A percentile compares a stretch with the other conserved stretches of the same genome.
Conservation (phyloP, 1,140 invertebrate species). For the Gyrodactylus bullatarudis region DNA sequence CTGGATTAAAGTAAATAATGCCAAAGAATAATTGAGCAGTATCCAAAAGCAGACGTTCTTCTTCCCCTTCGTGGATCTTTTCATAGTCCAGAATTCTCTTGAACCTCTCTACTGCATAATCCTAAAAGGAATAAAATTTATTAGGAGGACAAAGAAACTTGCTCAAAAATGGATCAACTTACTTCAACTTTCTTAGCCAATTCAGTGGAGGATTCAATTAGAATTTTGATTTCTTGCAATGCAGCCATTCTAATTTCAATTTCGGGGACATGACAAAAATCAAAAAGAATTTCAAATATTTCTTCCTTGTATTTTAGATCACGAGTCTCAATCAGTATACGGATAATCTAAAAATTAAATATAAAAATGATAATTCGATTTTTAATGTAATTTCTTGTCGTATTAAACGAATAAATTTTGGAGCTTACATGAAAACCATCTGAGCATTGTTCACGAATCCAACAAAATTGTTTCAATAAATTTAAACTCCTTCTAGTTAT, state of each 20-base stretch:
- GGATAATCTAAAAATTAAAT: neutral
- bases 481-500: constrained; percentile 47
- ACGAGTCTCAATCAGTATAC: neutral
- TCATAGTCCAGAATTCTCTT: neutral
- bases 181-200: neutral
- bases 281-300: neutral
- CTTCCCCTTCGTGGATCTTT: neutral
- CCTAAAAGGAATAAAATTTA: neutral
- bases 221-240: neutral
- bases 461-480: constrained; percentile 36
- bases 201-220: neutral
- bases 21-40: neutral
- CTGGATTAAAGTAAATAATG: neutral
- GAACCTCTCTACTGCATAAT: neutral
- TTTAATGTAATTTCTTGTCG: too few relatives aligned
- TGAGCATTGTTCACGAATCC: constrained; percentile 12
- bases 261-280: neutral
- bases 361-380: too few relatives aligned
- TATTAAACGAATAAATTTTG: too few relatives aligned
- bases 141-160: neutral
- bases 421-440: neutral
- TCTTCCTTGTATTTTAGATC: neutral
- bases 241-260: neutral
- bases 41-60: neutral
- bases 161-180: neutral